phyloP scores from a whole-genome alignment of 30 jellyfish, hydroid and myxozoan genomes.

The Rhopilema esculentum region DNA sequence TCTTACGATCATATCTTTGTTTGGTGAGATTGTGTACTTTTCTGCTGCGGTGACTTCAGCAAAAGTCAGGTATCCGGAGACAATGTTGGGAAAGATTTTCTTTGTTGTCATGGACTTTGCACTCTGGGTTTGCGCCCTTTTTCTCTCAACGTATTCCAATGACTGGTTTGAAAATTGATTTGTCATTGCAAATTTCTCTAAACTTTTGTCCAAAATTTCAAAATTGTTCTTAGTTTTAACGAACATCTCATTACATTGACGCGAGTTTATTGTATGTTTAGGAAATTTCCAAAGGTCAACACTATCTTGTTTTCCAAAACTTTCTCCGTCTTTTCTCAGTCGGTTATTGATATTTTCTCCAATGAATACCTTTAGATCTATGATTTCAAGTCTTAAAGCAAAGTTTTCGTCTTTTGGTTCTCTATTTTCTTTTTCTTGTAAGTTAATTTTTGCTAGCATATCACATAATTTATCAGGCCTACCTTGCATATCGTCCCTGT shows the following conservation, averaged over 20 bases:
- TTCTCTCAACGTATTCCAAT: neutral
- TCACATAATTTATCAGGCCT: neutral
- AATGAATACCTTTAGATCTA: neutral
- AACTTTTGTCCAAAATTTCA: too few relatives aligned
- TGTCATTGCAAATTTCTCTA: too few relatives aligned
- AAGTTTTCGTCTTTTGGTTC: neutral
- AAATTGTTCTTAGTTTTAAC: too few relatives aligned
- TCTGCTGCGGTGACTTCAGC: neutral
- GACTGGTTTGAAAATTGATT: neutral
- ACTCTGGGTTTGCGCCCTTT: neutral
- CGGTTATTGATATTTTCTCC: neutral
- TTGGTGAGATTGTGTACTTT: neutral
- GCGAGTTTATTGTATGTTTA: neutral
- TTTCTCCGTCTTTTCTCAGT: neutral
- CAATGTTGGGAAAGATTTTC: neutral
- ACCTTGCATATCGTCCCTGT: neutral
- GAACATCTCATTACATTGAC: neutral
- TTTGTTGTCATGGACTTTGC: neutral
- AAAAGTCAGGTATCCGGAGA: neutral
- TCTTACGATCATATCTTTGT: too few relatives aligned
- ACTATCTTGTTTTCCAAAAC: neutral
- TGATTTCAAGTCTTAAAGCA: neutral
- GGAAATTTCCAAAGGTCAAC: neutral
- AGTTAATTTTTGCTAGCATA: neutral
- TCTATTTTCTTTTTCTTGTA: neutral